A percentile compares a stretch with the other conserved stretches of the same genome.
phyloP scores from a whole-genome alignment of 2,797 vertebrate species.

The Phylloscopus collybita region DNA sequence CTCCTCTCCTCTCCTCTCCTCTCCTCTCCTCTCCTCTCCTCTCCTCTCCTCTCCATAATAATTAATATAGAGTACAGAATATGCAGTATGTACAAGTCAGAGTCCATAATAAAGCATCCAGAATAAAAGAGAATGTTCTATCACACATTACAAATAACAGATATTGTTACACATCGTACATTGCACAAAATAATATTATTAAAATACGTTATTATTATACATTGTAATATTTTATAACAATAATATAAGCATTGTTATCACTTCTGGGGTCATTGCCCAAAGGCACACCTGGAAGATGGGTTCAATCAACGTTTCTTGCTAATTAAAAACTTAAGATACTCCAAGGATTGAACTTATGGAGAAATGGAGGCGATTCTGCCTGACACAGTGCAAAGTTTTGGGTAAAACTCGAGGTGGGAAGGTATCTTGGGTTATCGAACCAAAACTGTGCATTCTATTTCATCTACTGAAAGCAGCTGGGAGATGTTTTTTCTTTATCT shows the following conservation, averaged over 20 bases:
- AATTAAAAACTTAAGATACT: neutral
- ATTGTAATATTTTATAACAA: neutral
- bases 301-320: neutral
- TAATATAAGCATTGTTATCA: neutral
- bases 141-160: neutral
- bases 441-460: no score
- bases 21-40: neutral
- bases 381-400: rapidly evolving
- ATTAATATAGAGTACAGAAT: neutral
- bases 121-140: neutral
- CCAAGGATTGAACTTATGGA: neutral
- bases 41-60: neutral
- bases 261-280: neutral
- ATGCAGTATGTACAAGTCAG: neutral
- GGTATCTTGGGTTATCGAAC: no score
- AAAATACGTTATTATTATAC: no score
- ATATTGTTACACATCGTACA: no score
- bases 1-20: neutral
- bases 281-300: neutral
- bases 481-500: no score
- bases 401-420: neutral
- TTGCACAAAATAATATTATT: neutral
- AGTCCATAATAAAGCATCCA: neutral
- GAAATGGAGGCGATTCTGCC: rapidly evolving
- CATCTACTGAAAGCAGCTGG: no score